phyloP scores from a whole-genome alignment of 2,888 invertebrate genomes.

The Tenodera sinensis region DNA sequence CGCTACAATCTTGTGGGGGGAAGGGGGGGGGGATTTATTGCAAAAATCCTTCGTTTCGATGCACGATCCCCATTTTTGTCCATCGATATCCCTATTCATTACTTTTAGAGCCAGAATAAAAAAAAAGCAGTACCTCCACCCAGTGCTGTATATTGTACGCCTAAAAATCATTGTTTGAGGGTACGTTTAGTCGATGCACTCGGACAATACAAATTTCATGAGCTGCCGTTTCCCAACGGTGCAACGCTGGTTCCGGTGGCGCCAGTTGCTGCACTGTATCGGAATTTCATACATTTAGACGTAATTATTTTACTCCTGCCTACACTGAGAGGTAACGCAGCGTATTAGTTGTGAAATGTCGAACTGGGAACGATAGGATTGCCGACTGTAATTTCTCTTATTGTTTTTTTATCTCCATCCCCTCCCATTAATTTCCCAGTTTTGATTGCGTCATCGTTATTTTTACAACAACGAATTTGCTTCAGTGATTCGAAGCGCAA shows the following conservation, averaged over 20 bases:
- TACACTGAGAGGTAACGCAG: background rate
- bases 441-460: background rate
- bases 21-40: background rate
- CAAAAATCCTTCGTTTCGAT: constrained; percentile 11
- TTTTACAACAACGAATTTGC: background rate
- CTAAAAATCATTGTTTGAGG: constrained; percentile 1
- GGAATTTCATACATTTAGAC: background rate
- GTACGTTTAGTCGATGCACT: background rate
- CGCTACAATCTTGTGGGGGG: background rate
- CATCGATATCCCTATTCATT: constrained; percentile 11
- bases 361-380: background rate
- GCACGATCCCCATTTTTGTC: background rate
- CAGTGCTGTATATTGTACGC: background rate
- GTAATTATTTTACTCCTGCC: background rate
- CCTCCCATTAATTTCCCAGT: background rate
- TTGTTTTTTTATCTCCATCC: background rate
- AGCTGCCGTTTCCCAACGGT: background rate
- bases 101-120: background rate
- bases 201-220: constrained; percentile 12
- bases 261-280: background rate
- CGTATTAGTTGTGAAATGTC: background rate
- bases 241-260: background rate
- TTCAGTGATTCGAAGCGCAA: background rate
- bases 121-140: background rate
- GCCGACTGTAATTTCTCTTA: background rate